These are phyloP conservation scores for Reticulitermes lucifugus DNA, from an alignment of 2,888 invertebrate genomes.

Conservation along the genomic window DNA sequence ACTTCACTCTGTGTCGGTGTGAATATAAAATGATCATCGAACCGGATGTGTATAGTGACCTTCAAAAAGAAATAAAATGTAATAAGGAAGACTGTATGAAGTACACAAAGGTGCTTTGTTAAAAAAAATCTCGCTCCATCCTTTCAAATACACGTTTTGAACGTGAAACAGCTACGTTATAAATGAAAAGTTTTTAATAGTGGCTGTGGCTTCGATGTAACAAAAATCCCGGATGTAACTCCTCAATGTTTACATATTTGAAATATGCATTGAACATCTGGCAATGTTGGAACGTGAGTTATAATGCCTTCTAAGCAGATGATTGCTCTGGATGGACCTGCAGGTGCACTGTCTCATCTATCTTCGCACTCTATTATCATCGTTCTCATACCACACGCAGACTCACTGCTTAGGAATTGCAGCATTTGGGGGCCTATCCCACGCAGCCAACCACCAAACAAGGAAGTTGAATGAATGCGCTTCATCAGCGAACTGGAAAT, in stretches of 20 bases:
- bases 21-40: not conserved
- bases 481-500: not conserved
- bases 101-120: too few species aligned
- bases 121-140: too few species aligned
- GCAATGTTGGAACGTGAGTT: not conserved
- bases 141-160: not conserved
- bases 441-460: not conserved
- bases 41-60: not conserved
- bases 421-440: constrained; percentile 4
- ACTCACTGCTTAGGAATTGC: not conserved
- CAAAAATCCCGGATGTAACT: constrained; percentile 2
- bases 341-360: constrained; percentile 10
- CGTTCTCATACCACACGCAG: not conserved
- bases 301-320: constrained; percentile 15
- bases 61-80: not conserved
- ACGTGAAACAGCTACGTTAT: not conserved
- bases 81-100: not conserved
- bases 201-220: not conserved
- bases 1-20: too few species aligned
- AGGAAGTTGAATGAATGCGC: not conserved
- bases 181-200: too few species aligned
- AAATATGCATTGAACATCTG: constrained; percentile 10
- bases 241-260: not conserved
- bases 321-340: not conserved
- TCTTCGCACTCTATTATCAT: not conserved